Evolutionary conservation across 2,888 invertebrate genomes (phyloP), one percentile per base, ranked within the genome.

Genomic region (Mactromeris polynyma): DNA sequence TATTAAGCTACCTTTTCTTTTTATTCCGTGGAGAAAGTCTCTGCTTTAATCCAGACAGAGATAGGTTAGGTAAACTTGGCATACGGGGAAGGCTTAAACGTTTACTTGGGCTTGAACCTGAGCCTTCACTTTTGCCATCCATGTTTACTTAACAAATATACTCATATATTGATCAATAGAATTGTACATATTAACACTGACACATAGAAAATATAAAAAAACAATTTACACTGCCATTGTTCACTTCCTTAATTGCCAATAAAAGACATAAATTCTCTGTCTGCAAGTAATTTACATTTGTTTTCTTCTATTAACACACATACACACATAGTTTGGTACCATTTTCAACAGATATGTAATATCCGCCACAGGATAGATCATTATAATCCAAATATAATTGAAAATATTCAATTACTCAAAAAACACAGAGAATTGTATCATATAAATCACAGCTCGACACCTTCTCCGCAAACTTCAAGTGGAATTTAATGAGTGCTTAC

Each of bases 1-100:
- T n/a, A n/a, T n/a, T n/a, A n/a, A n/a, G n/a, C 51, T 91, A 92
- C 92, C 90, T 90, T 90, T 92, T 92, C 88, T 92, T 92, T 54
- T 88, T 90, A 78, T 92, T 92, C 51, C 92, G 86, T 17, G 92
- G 92, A 42, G 92, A 92, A 21, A 91, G 80, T 40, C 92, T 64
- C 17, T 89, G 89, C 69, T 89, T 90, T 21, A 92, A 58, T 26
- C 90, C 87, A 19, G 80, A 79, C 58, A 92, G 80, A 9, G 87
- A 79, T 54, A 92, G 78, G 64, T 88, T 92, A 3, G 92, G 92
- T 21, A 92, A 58, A 80, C 90, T 92, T 0, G 92, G 92, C 88
- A 92, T 89, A 51, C 90, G 82, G 17, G 92, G 92, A 42, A 92
- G 79, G 83, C 90, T 90, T 19, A 90, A 81, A 38, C 92, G 85